Percentiles rank a stretch among this genome's conserved stretches.
These are phyloP conservation scores for Drosophila nigritarsus DNA, from an alignment of 2,888 invertebrate species.

Conservation along the genomic window DNA sequence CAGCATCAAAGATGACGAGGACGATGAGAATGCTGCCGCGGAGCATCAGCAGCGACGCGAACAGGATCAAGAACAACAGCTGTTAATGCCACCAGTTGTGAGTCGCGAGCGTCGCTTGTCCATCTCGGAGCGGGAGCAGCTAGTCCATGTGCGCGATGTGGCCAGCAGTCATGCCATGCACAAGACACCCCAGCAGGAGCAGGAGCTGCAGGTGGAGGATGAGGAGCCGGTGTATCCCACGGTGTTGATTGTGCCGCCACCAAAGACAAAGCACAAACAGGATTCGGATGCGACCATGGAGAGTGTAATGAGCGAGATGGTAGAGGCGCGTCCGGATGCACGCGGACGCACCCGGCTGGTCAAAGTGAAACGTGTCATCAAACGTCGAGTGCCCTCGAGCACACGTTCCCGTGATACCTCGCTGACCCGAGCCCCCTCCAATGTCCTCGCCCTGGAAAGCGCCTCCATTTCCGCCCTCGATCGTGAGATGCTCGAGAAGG, in stretches of 20 bases:
- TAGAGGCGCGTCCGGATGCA: constrained; percentile 81
- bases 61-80: constrained; percentile 51
- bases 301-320: constrained; percentile 75
- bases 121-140: constrained; percentile 82
- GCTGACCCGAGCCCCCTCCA: constrained; percentile 59
- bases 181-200: constrained; percentile 49
- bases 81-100: constrained; percentile 63
- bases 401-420: constrained; percentile 83
- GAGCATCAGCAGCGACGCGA: constrained; percentile 68
- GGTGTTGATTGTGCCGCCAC: constrained; percentile 53
- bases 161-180: constrained; percentile 76
- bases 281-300: constrained; percentile 54
- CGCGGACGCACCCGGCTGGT: constrained; percentile 83
- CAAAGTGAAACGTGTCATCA: constrained; percentile 82
- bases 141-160: constrained; percentile 79
- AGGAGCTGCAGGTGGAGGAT: not conserved
- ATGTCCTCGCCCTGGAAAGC: constrained; percentile 19
- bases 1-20: constrained; percentile 76
- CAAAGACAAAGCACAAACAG: constrained; percentile 42
- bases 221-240: constrained; percentile 65
- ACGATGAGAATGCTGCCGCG: constrained; percentile 42
- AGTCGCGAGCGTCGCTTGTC: constrained; percentile 81
- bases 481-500: constrained; percentile 58
- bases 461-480: constrained; percentile 54
- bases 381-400: constrained; percentile 81